Base-by-base conservation (phyloP, 2,113 vertebrate genomes). In the Rhabdornis inornatus region DNA sequence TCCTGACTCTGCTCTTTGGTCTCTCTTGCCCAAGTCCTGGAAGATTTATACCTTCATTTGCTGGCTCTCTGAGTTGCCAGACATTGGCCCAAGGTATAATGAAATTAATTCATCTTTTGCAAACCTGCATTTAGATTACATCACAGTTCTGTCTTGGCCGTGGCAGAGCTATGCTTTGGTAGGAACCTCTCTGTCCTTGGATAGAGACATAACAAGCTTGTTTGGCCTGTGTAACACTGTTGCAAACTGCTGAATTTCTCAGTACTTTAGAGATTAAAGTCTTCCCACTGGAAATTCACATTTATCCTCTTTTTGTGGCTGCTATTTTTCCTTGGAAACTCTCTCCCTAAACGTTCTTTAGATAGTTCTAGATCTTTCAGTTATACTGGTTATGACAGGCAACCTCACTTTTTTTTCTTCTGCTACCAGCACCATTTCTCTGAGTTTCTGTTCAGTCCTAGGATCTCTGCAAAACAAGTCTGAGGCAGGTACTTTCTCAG, bases 181-280 rank as follows among this genome's bases (percentile, higher is more conserved):
- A 31, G 72, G 45, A 57, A 16, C 42, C 15, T 57, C 40, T 47
- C 75, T 24, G 15, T 49, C 39, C 8, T 1, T 19, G 40, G 24
- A 27, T 47, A 27, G 39, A 76, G 35, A 63, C 10, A 25, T 18
- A 21, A 56, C 19, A 53, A 0, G 6, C 30, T 77, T 47, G 10
- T 68, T 39, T 77, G 42, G 35, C 57, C 18, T 1, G 0, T 45
- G 14, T 42, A 20, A 33, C 1, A 0, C 35, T 71, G 47, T 52
- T 75, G 52, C 70, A 45, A n/a, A 57, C 25, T 71, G 20, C 35
- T 13, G 40, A 40, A 25, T 72, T 80, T 66, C 49, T 83, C 20
- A 15, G 28, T 81, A 68, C 50, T 53, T 61, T 40, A 56, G 44
- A 65, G 25, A 37, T 64, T 0, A 33, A 87, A 37, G 17, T 49